phyloP scores from a whole-genome alignment of 2,797 vertebrate species.

The Discoglossus pictus region DNA sequence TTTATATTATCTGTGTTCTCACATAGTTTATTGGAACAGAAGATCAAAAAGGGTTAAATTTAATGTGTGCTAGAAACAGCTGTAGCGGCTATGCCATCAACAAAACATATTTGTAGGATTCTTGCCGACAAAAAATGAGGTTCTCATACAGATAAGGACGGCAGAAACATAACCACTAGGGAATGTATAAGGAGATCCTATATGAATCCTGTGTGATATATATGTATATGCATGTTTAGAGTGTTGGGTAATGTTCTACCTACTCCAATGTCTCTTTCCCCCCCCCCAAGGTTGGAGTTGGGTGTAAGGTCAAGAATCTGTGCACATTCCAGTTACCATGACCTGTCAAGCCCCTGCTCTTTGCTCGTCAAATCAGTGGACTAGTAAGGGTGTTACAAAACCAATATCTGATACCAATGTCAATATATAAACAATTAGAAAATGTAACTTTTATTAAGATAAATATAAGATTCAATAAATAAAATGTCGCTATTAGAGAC shows the following conservation, averaged over 20 bases:
- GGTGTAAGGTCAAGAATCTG: slow-evolving; percentile 7
- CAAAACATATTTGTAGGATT: slow-evolving; percentile 32
- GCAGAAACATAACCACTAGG: slow-evolving; percentile 8
- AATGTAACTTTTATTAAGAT: background rate
- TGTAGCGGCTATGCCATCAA: slow-evolving; percentile 37
- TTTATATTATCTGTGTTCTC: slow-evolving; percentile 20
- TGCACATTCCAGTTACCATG: slow-evolving; percentile 9
- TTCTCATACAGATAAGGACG: slow-evolving; percentile 32
- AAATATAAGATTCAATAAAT: no score
- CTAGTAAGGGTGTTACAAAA: slow-evolving; percentile 5
- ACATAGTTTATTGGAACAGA: slow-evolving; percentile 34
- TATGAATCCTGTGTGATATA: no score
- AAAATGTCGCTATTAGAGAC: no score
- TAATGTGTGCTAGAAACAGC: slow-evolving; percentile 37
- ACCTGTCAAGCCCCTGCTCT: slow-evolving; percentile 3
- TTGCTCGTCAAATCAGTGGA: background rate
- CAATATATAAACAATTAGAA: background rate
- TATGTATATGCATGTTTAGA: no score
- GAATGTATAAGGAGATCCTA: slow-evolving; percentile 30
- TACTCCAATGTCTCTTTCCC: no score
- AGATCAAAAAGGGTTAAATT: slow-evolving; percentile 41
- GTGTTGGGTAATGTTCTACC: no score
- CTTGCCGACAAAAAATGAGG: slow-evolving; percentile 18
- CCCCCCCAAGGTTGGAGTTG: no score
- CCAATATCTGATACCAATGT: no score